Evolutionary conservation across 30 jellyfish, hydroid and myxozoan species (phyloP).

Genomic region (Calvadosia cruxmelitensis): DNA sequence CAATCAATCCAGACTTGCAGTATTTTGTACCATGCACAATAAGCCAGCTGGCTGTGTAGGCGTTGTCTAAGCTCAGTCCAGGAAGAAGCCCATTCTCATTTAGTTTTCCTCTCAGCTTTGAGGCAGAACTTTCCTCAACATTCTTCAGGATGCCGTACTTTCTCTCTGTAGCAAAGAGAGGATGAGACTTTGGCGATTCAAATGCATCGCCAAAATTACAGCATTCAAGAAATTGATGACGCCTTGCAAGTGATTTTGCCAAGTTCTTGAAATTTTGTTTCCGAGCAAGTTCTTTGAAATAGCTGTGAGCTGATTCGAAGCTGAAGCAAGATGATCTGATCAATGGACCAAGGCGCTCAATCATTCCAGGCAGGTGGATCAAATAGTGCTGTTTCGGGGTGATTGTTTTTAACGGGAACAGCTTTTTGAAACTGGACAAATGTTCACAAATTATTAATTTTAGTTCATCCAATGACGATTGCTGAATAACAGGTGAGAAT

Average conservation of each 20-base stretch:
- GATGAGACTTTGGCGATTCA: constrained; percentile 22
- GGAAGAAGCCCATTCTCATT: neutral
- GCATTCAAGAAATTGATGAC: constrained; percentile 31
- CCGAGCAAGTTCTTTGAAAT: too few species aligned
- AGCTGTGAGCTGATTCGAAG: constrained; percentile 23
- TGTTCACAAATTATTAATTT: constrained; percentile 15
- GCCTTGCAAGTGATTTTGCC: constrained; percentile 15
- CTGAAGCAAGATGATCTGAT: constrained; percentile 26
- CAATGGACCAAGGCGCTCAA: constrained; percentile 23
- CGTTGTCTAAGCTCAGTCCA: neutral
- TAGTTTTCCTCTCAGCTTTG: neutral
- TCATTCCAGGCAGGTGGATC: constrained; percentile 19
- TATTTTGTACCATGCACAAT: neutral
- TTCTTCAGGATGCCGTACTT: constrained; percentile 15
- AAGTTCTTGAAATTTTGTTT: constrained; percentile 27
- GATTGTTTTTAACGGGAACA: constrained; percentile 14
- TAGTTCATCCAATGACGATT: neutral
- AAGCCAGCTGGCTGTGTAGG: neutral
- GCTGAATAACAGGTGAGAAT: constrained; percentile 19
- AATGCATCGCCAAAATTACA: constrained; percentile 21
- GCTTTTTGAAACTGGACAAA: constrained; percentile 5
- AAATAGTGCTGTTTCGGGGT: constrained; percentile 36
- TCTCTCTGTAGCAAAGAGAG: constrained; percentile 25
- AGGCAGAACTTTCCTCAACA: neutral
- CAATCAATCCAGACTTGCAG: neutral